Percentiles rank a stretch among this genome's conserved stretches.
Evolutionary conservation across 2,797 vertebrate species (phyloP).

Genomic region (Hemitrygon akajei): DNA sequence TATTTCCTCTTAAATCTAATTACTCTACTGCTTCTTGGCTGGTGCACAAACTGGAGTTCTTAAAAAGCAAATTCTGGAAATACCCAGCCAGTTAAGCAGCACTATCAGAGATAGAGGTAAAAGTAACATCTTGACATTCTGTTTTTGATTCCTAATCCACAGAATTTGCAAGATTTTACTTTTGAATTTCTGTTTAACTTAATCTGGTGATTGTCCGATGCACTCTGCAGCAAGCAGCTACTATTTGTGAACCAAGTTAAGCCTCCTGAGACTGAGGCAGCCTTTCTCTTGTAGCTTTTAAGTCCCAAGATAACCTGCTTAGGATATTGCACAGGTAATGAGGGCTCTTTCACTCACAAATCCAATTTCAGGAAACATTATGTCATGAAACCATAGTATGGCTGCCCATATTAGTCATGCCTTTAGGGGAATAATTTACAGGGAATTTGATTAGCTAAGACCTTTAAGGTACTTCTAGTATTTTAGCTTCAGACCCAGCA

Average conservation of each 20-base stretch:
- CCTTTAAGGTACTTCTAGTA: not conserved
- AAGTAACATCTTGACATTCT: too few species aligned
- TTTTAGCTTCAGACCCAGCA: not conserved
- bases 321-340: not conserved
- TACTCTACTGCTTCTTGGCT: not conserved
- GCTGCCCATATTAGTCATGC: not conserved
- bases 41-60: not conserved
- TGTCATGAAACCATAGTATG: not conserved
- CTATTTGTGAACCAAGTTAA: not conserved
- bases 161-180: too few species aligned
- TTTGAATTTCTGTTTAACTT: not conserved
- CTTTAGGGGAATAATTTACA: not conserved
- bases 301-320: not conserved
- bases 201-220: not conserved
- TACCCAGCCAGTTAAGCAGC: too few species aligned
- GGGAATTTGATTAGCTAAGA: not conserved
- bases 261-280: not conserved
- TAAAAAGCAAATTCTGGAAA: too few species aligned
- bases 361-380: not conserved
- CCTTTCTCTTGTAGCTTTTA: not conserved
- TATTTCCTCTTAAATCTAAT: not conserved
- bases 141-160: too few species aligned
- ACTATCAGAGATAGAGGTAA: too few species aligned
- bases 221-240: not conserved
- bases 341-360: not conserved